Base-by-base conservation (phyloP, 1,140 invertebrate species). In the Microplitis mediator region DNA sequence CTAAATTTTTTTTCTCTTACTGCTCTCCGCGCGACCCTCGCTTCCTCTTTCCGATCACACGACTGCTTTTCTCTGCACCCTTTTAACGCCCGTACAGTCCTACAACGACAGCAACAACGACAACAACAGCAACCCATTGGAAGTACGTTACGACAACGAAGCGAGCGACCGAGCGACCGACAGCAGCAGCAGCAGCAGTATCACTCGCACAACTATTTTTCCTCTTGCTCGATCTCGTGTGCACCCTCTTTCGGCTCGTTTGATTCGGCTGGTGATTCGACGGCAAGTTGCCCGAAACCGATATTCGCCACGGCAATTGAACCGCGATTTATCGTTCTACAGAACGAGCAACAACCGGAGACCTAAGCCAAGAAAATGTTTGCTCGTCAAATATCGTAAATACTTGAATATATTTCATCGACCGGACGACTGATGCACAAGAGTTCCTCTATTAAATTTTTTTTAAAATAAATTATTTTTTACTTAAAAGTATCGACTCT, bases 241-340 rank as follows among this genome's bases (percentile, higher is more conserved):
- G 52, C 52, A 13, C 34, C 52, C 39, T 69, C 71, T 73, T 73
- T 62, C 71, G 71, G 36, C 39, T 73, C 71, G 62, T 68, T 69
- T 73, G 39, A 73, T 54, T 73, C 35, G 13, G 51, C 35, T 14
- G 71, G 65, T 62, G 64, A 73, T 67, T 68, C 65, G 35, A 32
- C 60, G 64, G 54, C 56, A 62, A 68, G 71, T 73, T 69, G 39
- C 65, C 16, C 60, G 58, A 73, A 68, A 60, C 61, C 70, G 70
- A 72, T 65, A 69, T 69, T 69, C 67, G 36, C 67, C 56, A 61
- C 56, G 67, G 67, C 67, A 45, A 69, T 69, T 69, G 67, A 61
- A 36, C 13, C 67, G 31, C 67, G 31, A 69, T 69, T 69, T 71
- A 62, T 71, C 69, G 69, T 36, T 70, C 31, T 66, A 51, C 64